Percentiles rank a stretch among this genome's conserved stretches.
phyloP scores from a whole-genome alignment of 2,113 vertebrate species.

The Gobius niger region DNA sequence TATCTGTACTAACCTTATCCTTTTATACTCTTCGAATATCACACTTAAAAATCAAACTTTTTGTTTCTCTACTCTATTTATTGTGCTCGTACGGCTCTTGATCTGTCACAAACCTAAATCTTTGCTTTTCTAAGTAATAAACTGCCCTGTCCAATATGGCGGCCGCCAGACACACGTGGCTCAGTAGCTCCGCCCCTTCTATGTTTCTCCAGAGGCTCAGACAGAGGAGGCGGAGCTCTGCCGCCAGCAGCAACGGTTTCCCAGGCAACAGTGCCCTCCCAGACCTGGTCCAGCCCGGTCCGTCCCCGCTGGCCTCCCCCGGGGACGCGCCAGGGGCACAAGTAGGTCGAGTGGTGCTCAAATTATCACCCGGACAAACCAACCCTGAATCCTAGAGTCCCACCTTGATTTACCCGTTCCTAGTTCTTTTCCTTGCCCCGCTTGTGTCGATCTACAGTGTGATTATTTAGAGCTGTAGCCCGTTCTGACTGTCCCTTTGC shows the following conservation, averaged over 20 bases:
- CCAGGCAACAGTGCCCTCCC: conserved; percentile 92
- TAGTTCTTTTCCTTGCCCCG: not conserved
- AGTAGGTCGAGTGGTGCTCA: conserved; percentile 82
- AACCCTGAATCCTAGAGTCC: conserved; percentile 12
- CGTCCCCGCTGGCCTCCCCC: conserved; percentile 87
- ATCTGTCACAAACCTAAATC: too few relatives aligned
- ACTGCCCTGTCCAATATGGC: not conserved
- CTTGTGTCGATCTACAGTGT: too few relatives aligned
- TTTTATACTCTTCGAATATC: too few relatives aligned
- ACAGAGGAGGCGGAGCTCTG: conserved; percentile 87
- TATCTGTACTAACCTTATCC: too few relatives aligned
- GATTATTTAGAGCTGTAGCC: too few relatives aligned
- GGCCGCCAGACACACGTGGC: not conserved
- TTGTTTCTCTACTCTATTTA: too few relatives aligned
- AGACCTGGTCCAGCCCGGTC: conserved; percentile 95
- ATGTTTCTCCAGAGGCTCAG: conserved; percentile 84
- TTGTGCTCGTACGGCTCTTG: too few relatives aligned
- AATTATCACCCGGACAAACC: not conserved
- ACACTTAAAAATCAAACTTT: too few relatives aligned
- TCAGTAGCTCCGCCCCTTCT: conserved; percentile 72
- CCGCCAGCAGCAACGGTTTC: conserved; percentile 94
- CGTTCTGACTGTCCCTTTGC: too few relatives aligned
- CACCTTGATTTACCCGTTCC: not conserved
- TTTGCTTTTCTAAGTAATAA: too few relatives aligned
- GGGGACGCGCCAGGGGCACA: conserved; percentile 87